A percentile compares a stretch with the other conserved stretches of the same genome.
Evolutionary conservation across 2,797 vertebrate species (phyloP).

Genomic region (Rhinella marina): DNA sequence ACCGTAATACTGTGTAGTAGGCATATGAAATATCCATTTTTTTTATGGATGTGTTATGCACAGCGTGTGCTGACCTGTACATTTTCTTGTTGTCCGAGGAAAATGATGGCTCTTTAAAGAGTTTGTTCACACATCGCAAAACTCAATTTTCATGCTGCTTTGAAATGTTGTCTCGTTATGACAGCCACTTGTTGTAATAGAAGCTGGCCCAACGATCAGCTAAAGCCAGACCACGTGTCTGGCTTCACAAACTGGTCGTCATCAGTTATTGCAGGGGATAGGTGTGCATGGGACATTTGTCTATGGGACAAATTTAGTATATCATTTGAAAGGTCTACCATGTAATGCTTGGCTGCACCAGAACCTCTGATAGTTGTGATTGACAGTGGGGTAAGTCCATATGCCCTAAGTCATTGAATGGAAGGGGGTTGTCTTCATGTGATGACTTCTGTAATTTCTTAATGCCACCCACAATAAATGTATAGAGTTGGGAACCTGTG

Average conservation of each 20-base stretch:
- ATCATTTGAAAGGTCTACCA: not conserved
- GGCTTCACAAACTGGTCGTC: not conserved
- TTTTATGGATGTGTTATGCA: slow-evolving; percentile 5
- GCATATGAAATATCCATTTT: slow-evolving; percentile 16
- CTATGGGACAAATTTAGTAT: not conserved
- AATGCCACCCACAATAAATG: no score
- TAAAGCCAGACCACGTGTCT: not conserved
- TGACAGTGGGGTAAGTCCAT: not conserved
- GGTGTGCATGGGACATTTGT: not conserved
- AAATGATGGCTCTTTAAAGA: slow-evolving; percentile 4
- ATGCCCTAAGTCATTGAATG: not conserved
- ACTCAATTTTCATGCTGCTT: not conserved
- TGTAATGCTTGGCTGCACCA: not conserved
- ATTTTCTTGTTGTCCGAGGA: slow-evolving; percentile 1
- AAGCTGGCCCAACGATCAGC: not conserved
- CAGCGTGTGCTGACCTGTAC: not conserved
- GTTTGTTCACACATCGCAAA: not conserved
- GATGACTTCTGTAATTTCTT: no score
- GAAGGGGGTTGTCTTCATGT: no score
- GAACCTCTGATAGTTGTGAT: not conserved
- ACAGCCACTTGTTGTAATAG: not conserved
- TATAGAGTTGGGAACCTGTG: no score
- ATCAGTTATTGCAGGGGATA: not conserved
- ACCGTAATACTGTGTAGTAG: slow-evolving; percentile 13
- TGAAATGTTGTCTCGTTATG: not conserved